These are phyloP conservation scores for Albula glossodonta DNA, from an alignment of 2,113 vertebrate species.

Conservation along the genomic window DNA sequence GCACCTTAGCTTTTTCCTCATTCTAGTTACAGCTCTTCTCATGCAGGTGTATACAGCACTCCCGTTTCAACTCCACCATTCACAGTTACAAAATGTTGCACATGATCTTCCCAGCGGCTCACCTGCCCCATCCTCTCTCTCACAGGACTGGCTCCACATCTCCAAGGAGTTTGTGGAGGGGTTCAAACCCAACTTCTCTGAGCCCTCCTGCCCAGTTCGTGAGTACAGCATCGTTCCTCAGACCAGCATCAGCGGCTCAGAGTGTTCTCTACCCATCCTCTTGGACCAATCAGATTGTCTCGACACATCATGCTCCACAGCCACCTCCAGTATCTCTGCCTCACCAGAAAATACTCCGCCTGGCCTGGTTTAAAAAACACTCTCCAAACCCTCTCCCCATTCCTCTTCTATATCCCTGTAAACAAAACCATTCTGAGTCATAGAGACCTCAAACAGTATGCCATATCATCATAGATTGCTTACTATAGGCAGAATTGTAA, in stretches of 20 bases:
- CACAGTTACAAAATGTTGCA: background rate
- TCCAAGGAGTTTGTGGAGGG: constrained; percentile 83
- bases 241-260: constrained; percentile 43
- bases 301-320: constrained; percentile 34
- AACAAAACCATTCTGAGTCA: no score
- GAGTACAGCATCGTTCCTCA: constrained; percentile 65
- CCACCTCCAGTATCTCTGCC: constrained; percentile 20
- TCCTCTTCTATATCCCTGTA: no score
- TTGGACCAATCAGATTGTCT: constrained; percentile 42
- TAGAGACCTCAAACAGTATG: no score
- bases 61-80: no score
- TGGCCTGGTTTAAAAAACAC: constrained; percentile 1
- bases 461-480: no score
- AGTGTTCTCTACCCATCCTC: constrained; percentile 33
- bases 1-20: no score
- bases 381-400: background rate
- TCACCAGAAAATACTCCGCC: constrained; percentile 18
- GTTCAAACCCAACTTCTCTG: constrained; percentile 81
- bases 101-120: background rate
- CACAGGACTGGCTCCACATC: constrained; percentile 82
- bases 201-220: constrained; percentile 79
- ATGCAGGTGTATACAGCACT: no score
- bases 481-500: no score
- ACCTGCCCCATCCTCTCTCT: constrained; percentile 1
- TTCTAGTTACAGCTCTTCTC: no score